Evolutionary conservation across 1,140 invertebrate species (phyloP).

Genomic region (Drosophila nigrodunni): DNA sequence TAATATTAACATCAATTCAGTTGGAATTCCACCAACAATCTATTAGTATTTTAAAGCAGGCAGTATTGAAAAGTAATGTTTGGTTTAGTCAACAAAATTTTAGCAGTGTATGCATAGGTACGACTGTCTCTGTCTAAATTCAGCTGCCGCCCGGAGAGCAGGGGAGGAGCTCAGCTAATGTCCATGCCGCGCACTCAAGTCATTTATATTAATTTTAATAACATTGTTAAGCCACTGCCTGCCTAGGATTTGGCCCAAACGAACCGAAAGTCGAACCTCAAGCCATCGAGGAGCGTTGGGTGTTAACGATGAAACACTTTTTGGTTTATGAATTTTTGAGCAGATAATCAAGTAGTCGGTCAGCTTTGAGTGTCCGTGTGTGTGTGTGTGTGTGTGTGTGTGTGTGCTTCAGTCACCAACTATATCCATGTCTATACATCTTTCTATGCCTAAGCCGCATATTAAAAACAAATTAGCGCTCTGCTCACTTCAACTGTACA

Average conservation of each 20-base stretch:
- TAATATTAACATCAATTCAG: too few species aligned
- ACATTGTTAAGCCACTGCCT: constrained; percentile 71
- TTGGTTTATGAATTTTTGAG: constrained; percentile 71
- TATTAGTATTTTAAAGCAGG: too few species aligned
- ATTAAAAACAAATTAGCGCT: constrained; percentile 81
- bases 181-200: constrained; percentile 41
- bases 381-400: not conserved
- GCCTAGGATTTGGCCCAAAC: constrained; percentile 33
- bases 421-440: constrained; percentile 8
- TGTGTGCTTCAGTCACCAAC: not conserved
- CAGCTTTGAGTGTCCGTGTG: constrained; percentile 1
- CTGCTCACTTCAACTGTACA: constrained; percentile 42
- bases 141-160: constrained; percentile 13
- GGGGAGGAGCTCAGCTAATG: constrained; percentile 25
- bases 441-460: constrained; percentile 43
- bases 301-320: constrained; percentile 81
- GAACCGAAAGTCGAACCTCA: not conserved
- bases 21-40: too few species aligned
- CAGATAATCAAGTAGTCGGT: constrained; percentile 60
- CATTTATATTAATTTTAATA: constrained; percentile 84
- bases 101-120: not conserved
- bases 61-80: too few species aligned
- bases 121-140: constrained; percentile 28
- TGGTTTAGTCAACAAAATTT: not conserved
- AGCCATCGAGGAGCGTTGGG: constrained; percentile 15